Evolutionary conservation across 2,113 vertebrate species (phyloP).

Genomic region (Potamarius usumacintae): DNA sequence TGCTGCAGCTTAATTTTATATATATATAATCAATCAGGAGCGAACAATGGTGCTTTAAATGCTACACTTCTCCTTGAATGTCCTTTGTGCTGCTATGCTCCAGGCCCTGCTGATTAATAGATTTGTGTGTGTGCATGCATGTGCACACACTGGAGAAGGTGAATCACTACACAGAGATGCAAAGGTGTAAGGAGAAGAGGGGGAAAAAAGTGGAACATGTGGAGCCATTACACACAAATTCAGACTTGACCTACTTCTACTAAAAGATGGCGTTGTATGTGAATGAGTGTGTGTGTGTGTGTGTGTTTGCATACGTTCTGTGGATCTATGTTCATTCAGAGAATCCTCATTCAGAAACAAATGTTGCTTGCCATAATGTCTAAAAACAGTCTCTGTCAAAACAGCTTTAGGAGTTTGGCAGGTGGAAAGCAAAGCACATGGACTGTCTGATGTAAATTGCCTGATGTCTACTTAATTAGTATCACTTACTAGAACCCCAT

Average conservation of each 20-base stretch:
- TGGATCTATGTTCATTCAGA: neutral
- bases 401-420: neutral
- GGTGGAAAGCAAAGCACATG: neutral
- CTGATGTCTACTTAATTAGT: neutral
- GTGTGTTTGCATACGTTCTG: neutral
- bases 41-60: slow-evolving; percentile 38
- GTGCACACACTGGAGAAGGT: slow-evolving; percentile 9
- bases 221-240: slow-evolving; percentile 33
- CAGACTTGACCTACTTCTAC: slow-evolving; percentile 48
- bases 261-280: neutral
- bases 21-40: neutral
- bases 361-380: neutral
- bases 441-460: neutral
- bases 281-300: neutral
- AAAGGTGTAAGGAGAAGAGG: slow-evolving; percentile 4
- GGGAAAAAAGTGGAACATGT: slow-evolving; percentile 38
- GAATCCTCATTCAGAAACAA: neutral
- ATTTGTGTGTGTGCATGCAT: slow-evolving; percentile 27
- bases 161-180: slow-evolving; percentile 25
- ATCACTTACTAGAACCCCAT: neutral
- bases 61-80: slow-evolving; percentile 41
- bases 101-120: slow-evolving; percentile 48
- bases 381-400: neutral
- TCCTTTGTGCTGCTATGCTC: slow-evolving; percentile 32
- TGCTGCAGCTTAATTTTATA: slow-evolving; percentile 38